These are phyloP conservation scores for Laothoe populi DNA, from an alignment of 2,888 invertebrate genomes.

Conservation along the genomic window DNA sequence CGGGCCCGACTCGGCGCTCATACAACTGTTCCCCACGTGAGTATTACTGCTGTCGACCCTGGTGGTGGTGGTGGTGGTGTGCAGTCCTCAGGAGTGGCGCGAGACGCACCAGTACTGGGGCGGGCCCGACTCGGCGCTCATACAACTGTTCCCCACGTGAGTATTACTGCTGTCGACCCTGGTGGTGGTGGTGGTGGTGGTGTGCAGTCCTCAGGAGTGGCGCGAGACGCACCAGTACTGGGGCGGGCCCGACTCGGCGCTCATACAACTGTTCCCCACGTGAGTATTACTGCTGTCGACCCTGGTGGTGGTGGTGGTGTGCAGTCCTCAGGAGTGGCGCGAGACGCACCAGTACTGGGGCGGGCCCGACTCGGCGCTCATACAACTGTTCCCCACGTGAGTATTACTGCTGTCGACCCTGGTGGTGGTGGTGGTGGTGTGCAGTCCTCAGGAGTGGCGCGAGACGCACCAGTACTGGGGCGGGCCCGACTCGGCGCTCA, in stretches of 20 bases:
- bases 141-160: too few species aligned
- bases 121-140: constrained; percentile 89
- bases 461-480: constrained; percentile 95
- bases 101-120: constrained; percentile 95
- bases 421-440: constrained; percentile 77
- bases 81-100: constrained; percentile 91
- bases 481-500: constrained; percentile 89
- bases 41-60: too few species aligned
- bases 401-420: too few species aligned
- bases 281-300: too few species aligned
- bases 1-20: constrained; percentile 89
- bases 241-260: constrained; percentile 91
- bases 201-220: constrained; percentile 90
- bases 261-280: constrained; percentile 91
- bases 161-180: too few species aligned
- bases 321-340: constrained; percentile 91
- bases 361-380: constrained; percentile 89
- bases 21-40: too few species aligned
- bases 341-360: constrained; percentile 95
- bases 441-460: constrained; percentile 91
- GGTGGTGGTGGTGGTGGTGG: constrained; percentile 83
- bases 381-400: too few species aligned
- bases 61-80: constrained; percentile 77
- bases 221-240: constrained; percentile 93
- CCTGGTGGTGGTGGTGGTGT: constrained; percentile 77